These are phyloP conservation scores for Drosophila truncata DNA, from an alignment of 1,140 invertebrate genomes.

Conservation along the genomic window DNA sequence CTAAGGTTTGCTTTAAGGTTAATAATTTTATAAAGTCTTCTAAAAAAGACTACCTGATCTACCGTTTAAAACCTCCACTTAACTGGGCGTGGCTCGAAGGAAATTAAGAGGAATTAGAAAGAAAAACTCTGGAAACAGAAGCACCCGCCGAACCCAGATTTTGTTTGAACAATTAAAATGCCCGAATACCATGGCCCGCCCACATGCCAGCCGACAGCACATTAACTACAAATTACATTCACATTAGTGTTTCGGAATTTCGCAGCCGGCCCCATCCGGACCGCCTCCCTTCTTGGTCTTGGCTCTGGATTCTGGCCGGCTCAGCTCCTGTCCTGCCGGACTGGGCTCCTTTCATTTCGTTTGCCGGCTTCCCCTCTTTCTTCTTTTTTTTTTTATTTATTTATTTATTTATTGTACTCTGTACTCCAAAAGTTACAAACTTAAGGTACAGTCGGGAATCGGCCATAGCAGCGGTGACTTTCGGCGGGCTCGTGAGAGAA, in stretches of 20 bases:
- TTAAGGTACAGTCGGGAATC: too few relatives aligned
- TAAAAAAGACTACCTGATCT: conserved; percentile 2
- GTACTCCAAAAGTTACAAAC: too few relatives aligned
- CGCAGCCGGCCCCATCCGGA: conserved; percentile 34
- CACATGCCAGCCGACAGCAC: conserved; percentile 63
- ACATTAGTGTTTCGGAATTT: conserved; percentile 80
- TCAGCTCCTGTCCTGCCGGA: conserved; percentile 6
- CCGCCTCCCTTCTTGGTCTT: conserved; percentile 21
- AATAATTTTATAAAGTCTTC: not conserved
- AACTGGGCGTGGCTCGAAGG: conserved; percentile 28
- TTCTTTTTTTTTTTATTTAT: conserved; percentile 54
- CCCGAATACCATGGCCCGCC: conserved; percentile 30
- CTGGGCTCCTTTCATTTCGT: conserved; percentile 36
- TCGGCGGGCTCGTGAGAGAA: conserved; percentile 64
- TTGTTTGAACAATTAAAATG: conserved; percentile 74
- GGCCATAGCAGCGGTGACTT: too few relatives aligned
- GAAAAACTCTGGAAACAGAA: conserved; percentile 1
- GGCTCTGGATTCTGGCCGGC: conserved; percentile 12
- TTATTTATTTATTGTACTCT: too few relatives aligned
- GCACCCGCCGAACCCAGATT: conserved; percentile 31
- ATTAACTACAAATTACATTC: conserved; percentile 83
- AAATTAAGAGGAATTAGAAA: not conserved
- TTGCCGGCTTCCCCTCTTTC: conserved; percentile 3
- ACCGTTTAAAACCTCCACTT: conserved; percentile 26
- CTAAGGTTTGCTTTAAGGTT: not conserved